These are phyloP conservation scores for Ceuthmochares aereus DNA, from an alignment of 2,113 vertebrate species.

Conservation along the genomic window DNA sequence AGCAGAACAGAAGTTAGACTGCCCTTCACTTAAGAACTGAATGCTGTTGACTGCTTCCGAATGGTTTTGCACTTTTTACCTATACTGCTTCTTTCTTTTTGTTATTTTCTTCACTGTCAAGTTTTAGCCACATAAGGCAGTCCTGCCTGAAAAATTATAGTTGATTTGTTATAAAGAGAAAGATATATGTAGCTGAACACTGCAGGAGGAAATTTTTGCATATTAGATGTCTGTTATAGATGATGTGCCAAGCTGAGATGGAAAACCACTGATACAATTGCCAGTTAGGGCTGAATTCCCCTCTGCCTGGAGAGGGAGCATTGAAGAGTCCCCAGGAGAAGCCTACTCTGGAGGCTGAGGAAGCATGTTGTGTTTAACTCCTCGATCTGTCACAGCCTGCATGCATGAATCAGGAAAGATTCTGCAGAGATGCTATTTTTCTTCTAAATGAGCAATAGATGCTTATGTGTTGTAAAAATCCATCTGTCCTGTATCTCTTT, in stretches of 20 bases:
- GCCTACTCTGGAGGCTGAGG: neutral
- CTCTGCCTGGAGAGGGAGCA: neutral
- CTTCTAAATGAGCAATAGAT: neutral
- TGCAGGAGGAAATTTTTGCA: neutral
- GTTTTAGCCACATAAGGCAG: neutral
- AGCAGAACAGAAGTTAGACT: neutral
- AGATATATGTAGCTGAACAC: neutral
- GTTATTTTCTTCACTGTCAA: neutral
- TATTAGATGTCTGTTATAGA: neutral
- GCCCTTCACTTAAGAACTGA: neutral
- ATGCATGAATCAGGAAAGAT: neutral
- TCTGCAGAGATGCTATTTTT: neutral
- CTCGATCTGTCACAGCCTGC: neutral
- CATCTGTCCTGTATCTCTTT: neutral
- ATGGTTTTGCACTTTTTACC: neutral
- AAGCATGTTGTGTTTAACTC: neutral
- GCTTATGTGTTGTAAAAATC: neutral
- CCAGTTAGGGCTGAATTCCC: neutral
- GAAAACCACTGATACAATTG: neutral
- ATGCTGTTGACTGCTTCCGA: neutral
- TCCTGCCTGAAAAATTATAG: neutral
- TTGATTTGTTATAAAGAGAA: neutral
- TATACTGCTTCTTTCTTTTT: neutral
- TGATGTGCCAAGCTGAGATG: neutral
- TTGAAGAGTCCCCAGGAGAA: neutral